Base-by-base conservation (phyloP, 2,888 invertebrate species). In the Oegoconia quadripuncta region DNA sequence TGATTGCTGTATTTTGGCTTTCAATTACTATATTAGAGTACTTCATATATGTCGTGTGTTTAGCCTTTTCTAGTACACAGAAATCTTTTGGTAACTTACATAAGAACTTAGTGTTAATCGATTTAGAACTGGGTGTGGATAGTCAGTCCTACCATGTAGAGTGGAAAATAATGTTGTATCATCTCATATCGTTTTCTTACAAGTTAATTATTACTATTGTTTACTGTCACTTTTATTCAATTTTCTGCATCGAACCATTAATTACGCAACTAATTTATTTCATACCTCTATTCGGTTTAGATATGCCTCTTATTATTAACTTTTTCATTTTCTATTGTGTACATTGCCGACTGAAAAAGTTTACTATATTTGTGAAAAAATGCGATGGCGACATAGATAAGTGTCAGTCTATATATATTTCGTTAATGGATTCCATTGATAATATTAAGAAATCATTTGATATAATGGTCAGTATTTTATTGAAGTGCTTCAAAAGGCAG, bases 291-390 rank as follows among this genome's bases (percentile, higher is more conserved):
- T 18, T 20, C 6, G 35, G 35, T 2, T 22, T 22, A 22, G 22
- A 28, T 8, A 2, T 29, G 1, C 18, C 20, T 20, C 22, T 28
- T 7, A 11, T 28, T 9, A n/a, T 22, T 1, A 20, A 14, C 29
- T 36, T 23, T n/a, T 20, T 36, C 22, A 5, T 9, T 7, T 27
- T 27, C 5, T 34, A 34, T 11, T 8, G n/a, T 18, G 34, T 27
- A 11, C 27, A 34, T 18, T 26, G 33, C 11, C 23, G 33, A 9
- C 15, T 33, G 14, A 13, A 33, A 23, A 7, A 25, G 7, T 15
- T 33, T 3, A 25, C 14, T 9, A 11, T 9, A 5, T 33, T 14
- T 15, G 13, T 33, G 2, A 6, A 13, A 3, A 25, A 25, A 9
- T 1, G 14, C 15, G 6, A 14, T 6, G 12, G 9, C 22, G 32